Percentiles rank a stretch among this genome's conserved stretches.
Evolutionary conservation across 2,797 vertebrate species (phyloP).

Genomic region (Anableps anableps): DNA sequence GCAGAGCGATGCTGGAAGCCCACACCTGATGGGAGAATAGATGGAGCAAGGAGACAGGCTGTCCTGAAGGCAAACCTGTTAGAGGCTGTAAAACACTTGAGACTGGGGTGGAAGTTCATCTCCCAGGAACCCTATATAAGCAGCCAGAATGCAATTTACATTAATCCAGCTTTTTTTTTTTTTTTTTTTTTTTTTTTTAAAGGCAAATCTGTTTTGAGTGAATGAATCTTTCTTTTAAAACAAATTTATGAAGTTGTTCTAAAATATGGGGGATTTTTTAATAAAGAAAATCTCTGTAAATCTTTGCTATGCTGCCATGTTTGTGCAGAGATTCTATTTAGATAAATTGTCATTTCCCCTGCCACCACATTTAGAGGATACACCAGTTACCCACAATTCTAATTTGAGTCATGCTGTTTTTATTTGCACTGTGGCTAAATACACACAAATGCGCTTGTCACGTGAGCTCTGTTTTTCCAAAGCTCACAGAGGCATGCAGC

Average conservation of each 20-base stretch:
- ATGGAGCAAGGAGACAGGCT: not conserved
- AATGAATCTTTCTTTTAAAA: not conserved
- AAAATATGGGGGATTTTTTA: not conserved
- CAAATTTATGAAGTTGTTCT: not conserved
- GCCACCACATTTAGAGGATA: constrained; percentile 20
- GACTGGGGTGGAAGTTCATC: not conserved
- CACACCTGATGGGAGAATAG: not conserved
- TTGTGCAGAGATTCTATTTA: constrained; percentile 7
- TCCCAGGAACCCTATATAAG: not conserved
- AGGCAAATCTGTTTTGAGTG: not conserved
- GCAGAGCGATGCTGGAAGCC: not conserved
- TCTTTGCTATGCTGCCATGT: not conserved
- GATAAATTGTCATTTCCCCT: constrained; percentile 30
- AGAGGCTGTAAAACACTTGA: not conserved
- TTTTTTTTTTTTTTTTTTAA: not conserved
- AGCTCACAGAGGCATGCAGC: constrained; percentile 34
- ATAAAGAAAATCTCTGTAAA: not conserved
- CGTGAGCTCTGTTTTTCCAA: constrained; percentile 35
- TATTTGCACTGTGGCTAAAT: constrained; percentile 28
- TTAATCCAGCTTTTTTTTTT: not conserved
- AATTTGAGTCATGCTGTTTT: constrained; percentile 49
- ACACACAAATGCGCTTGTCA: not conserved
- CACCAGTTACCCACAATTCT: constrained; percentile 32
- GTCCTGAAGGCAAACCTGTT: not conserved
- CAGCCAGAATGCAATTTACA: not conserved